Conservation (phyloP, 1,140 invertebrate species). For the Drosophila elegans region DNA sequence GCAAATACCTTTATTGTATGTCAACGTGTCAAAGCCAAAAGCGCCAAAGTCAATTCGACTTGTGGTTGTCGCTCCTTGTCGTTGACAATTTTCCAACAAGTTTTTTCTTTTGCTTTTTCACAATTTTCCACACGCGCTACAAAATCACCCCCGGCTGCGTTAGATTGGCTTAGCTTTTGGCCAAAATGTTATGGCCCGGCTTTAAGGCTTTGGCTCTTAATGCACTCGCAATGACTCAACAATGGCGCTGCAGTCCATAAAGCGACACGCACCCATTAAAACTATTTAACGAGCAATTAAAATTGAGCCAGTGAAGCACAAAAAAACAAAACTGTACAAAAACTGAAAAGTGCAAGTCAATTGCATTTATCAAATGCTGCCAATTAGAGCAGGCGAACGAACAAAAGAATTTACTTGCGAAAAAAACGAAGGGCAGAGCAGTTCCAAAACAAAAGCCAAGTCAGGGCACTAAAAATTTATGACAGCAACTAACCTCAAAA, state of each 20-base stretch:
- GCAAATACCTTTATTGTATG: conserved; percentile 80
- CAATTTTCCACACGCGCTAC: background rate
- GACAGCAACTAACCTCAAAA: conserved; percentile 81
- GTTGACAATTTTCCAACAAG: conserved; percentile 44
- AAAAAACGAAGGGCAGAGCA: background rate
- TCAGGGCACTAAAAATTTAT: conserved; percentile 77
- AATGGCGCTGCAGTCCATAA: conserved; percentile 33
- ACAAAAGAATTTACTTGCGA: conserved; percentile 47
- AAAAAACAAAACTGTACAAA: conserved; percentile 18
- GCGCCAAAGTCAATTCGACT: conserved; percentile 79
- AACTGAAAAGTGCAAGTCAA: conserved; percentile 53
- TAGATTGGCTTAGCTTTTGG: conserved; percentile 42
- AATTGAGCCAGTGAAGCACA: conserved; percentile 46
- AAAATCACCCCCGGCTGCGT: conserved; percentile 19
- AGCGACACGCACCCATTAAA: conserved; percentile 53
- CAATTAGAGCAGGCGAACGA: conserved; percentile 61
- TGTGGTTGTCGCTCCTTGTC: conserved; percentile 63
- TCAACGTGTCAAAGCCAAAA: conserved; percentile 81
- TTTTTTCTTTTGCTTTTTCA: background rate
- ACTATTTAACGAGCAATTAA: conserved; percentile 79
- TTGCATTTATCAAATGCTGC: conserved; percentile 80
- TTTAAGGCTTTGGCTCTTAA: conserved; percentile 17
- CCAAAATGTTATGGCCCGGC: conserved; percentile 32
- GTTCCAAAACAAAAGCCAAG: conserved; percentile 56
- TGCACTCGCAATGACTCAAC: conserved; percentile 30